Base-by-base conservation (phyloP, 2,888 invertebrate genomes). In the Furcula furcula region DNA sequence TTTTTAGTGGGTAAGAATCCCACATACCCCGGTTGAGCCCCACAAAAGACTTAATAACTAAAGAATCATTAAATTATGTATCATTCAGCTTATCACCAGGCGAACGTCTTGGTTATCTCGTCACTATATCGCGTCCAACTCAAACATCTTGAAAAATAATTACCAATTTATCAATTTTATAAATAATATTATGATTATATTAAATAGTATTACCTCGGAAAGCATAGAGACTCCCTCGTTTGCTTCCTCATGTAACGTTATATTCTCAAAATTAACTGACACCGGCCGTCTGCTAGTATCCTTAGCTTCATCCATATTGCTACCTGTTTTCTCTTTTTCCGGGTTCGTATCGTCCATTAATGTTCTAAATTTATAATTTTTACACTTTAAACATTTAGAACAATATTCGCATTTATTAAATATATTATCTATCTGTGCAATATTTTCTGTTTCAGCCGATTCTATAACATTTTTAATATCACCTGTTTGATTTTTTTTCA, bases 171-270 rank as follows among this genome's bases (percentile, higher is more conserved):
- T n/a, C n/a, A n/a, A n/a, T n/a, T n/a, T n/a, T n/a, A n/a, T n/a
- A n/a, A n/a, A n/a, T n/a, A n/a, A n/a, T n/a, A n/a, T n/a, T n/a
- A n/a, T n/a, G n/a, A n/a, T n/a, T n/a, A n/a, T n/a, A n/a, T n/a
- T n/a, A n/a, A n/a, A n/a, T n/a, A n/a, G n/a, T 10, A 15, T 9
- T 81, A 83, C 83, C 83, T 84, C 82, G 13, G 54, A 35, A 6
- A 67, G 12, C 1, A 65, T 55, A 2, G 63, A 38, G 1, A 73
- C 52, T 0, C 45, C 64, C 19, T 78, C 74, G 29, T 72, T 65
- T 0, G 58, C 27, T 0, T 76, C 74, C 1, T 76, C 71, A 3
- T 62, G 57, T 5, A 59, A 29, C 0, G 36, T 10, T 0, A 50
- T 20, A 4, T 56, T 63, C 11, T 62, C 69, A 20, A 81, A 69